Conservation (phyloP, 2,888 invertebrate species). For the Nemapogon koenigi region DNA sequence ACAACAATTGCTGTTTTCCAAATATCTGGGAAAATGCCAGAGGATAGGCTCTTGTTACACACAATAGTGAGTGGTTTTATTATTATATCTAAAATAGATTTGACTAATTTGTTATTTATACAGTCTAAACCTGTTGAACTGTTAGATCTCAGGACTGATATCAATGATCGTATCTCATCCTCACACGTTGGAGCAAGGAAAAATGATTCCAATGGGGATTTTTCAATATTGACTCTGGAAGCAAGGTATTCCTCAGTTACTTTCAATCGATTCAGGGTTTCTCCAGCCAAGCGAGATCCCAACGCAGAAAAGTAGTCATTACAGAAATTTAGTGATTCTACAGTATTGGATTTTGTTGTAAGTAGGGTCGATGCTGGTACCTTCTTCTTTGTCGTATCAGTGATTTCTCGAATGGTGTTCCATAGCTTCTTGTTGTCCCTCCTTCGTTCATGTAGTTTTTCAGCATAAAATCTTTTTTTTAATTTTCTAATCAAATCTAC, state of each 20-base stretch:
- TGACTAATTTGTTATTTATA: neutral
- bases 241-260: slow-evolving; percentile 10
- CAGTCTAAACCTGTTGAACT: neutral
- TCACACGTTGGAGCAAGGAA: neutral
- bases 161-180: neutral
- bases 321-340: slow-evolving; percentile 10
- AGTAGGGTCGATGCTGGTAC: neutral
- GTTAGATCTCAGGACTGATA: neutral
- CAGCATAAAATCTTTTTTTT: neutral
- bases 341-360: neutral
- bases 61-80: neutral
- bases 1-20: slow-evolving; percentile 2
- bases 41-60: slow-evolving; percentile 1
- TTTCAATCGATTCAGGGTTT: slow-evolving; percentile 2
- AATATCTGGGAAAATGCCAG: slow-evolving; percentile 5
- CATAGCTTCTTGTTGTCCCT: neutral
- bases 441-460: neutral
- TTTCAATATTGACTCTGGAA: neutral
- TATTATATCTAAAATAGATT: neutral
- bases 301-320: slow-evolving; percentile 13
- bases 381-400: neutral
- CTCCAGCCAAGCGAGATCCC: slow-evolving; percentile 11
- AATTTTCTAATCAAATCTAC: neutral
- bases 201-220: neutral
- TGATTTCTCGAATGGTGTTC: neutral